Percentiles rank a stretch among this genome's conserved stretches.
Evolutionary conservation across 2,888 invertebrate genomes (phyloP).

Genomic region (Barypeithes pellucidus): DNA sequence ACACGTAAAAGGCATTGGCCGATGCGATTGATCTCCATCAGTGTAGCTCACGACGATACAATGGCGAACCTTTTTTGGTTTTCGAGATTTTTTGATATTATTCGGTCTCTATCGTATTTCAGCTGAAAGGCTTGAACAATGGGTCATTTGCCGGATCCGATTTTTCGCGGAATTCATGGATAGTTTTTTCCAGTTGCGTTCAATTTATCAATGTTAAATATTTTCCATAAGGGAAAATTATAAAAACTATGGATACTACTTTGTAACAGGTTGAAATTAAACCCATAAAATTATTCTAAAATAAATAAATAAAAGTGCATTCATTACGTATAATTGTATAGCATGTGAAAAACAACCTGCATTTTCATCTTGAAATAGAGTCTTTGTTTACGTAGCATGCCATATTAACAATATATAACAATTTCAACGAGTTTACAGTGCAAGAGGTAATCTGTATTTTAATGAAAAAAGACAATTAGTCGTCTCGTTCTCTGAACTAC

Average conservation of each 20-base stretch:
- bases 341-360: conserved; percentile 21
- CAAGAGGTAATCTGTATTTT: no score
- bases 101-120: conserved; percentile 51
- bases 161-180: conserved; percentile 16
- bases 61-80: conserved; percentile 63
- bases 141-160: conserved; percentile 20
- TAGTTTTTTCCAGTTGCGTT: conserved; percentile 9
- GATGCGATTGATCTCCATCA: conserved; percentile 70
- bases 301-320: conserved; percentile 1
- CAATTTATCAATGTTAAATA: neutral
- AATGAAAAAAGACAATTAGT: neutral
- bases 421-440: conserved; percentile 4
- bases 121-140: conserved; percentile 36
- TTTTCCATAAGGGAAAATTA: no score
- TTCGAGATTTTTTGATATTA: conserved; percentile 49
- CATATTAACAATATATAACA: conserved; percentile 20
- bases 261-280: neutral
- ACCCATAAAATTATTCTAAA: conserved; percentile 1
- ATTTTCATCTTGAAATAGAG: conserved; percentile 25
- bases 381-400: conserved; percentile 18
- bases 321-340: neutral
- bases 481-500: no score
- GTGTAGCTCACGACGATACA: conserved; percentile 69
- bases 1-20: conserved; percentile 71
- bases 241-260: neutral